Conservation (phyloP, 2,888 invertebrate species). For the Napeogenes sylphis region DNA sequence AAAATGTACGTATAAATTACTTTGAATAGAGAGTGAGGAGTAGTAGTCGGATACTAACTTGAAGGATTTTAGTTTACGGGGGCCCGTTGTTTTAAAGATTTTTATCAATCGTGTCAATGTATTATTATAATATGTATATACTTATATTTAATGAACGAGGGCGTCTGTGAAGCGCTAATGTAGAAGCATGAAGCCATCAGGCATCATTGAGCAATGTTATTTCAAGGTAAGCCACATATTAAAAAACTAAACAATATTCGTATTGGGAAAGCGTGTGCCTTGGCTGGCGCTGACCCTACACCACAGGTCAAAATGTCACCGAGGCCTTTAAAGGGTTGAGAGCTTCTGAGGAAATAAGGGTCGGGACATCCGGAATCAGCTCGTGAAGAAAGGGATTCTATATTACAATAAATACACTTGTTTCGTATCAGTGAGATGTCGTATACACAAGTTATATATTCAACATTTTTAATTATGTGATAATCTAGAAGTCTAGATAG, state of each 20-base stretch:
- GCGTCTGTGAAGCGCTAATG: constrained; percentile 42
- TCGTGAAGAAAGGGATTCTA: constrained; percentile 28
- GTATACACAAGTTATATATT: background rate
- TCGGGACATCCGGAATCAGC: constrained; percentile 65
- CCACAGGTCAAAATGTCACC: constrained; percentile 38
- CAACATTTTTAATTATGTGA: background rate
- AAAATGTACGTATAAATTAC: constrained; percentile 24
- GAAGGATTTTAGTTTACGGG: constrained; percentile 5
- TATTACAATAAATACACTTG: background rate
- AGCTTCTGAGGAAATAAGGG: constrained; percentile 44
- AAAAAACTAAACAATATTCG: constrained; percentile 62
- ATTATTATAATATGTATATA: constrained; percentile 18
- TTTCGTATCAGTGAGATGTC: background rate
- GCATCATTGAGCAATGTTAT: constrained; percentile 56
- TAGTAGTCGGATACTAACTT: constrained; percentile 16
- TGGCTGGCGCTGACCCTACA: constrained; percentile 38
- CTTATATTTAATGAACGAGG: constrained; percentile 50
- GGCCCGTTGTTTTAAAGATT: no score
- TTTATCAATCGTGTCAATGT: background rate
- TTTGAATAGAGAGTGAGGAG: constrained; percentile 12
- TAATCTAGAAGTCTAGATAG: background rate
- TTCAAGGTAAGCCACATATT: constrained; percentile 67
- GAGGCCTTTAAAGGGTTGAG: constrained; percentile 39
- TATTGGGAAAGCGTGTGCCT: constrained; percentile 60
- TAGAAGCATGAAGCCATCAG: constrained; percentile 52